Percentiles rank a stretch among this genome's conserved stretches.
These are phyloP conservation scores for Buathra laborator DNA, from an alignment of 2,888 invertebrate genomes.

Conservation along the genomic window DNA sequence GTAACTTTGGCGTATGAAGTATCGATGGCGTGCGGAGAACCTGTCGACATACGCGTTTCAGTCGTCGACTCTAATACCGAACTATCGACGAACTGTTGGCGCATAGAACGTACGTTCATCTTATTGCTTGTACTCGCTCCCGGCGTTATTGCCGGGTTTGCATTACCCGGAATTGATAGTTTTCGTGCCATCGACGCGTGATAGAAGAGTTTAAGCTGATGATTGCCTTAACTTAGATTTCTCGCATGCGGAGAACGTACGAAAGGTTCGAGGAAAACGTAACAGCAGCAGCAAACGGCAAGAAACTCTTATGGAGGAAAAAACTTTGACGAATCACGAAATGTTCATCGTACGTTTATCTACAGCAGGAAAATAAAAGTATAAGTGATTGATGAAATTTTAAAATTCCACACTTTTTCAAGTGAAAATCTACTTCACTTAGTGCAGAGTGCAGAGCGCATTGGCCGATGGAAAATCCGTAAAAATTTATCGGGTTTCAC, in stretches of 20 bases:
- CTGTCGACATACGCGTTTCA: conserved; percentile 40
- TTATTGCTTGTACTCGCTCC: not conserved
- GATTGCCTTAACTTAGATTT: conserved; percentile 43
- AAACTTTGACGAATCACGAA: not conserved
- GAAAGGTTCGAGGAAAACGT: conserved; percentile 1
- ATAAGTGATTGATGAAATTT: not conserved
- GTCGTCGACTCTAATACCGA: conserved; percentile 39
- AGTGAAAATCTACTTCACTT: not conserved
- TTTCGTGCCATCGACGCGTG: conserved; percentile 1
- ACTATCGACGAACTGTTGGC: conserved; percentile 52
- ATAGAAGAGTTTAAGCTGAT: conserved; percentile 37
- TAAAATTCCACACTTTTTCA: not conserved
- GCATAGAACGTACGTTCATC: conserved; percentile 15
- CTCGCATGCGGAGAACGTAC: not conserved
- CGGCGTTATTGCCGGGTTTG: conserved; percentile 9
- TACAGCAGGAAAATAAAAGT: not conserved
- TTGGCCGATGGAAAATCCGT: not conserved
- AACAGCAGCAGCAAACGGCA: not conserved
- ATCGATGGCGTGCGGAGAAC: conserved; percentile 29
- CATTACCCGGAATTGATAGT: conserved; percentile 44
- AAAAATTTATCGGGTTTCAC: conserved; percentile 5
- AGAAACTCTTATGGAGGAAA: not conserved
- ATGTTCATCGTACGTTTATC: not conserved
- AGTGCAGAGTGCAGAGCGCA: not conserved
- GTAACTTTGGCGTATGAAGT: conserved; percentile 19